A percentile compares a stretch with the other conserved stretches of the same genome.
Evolutionary conservation across 2,888 invertebrate genomes (phyloP).

Genomic region (Cheilosia impressa): DNA sequence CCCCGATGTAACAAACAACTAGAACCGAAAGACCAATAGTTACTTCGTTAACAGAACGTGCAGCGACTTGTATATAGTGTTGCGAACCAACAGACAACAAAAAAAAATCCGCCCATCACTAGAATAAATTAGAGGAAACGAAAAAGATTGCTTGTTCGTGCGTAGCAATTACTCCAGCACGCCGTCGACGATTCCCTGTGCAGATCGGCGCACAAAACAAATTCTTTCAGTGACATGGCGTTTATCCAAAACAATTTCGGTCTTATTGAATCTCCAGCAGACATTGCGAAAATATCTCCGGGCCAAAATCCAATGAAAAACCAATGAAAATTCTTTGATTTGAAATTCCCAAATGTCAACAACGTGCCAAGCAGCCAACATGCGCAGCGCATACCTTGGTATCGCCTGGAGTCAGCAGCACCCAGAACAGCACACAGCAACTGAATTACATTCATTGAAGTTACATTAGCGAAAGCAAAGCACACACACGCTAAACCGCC

Average conservation of each 20-base stretch:
- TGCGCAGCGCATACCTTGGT: conserved; percentile 24
- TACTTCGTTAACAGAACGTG: too few species aligned
- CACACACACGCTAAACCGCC: conserved; percentile 4
- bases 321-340: conserved; percentile 67
- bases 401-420: conserved; percentile 42
- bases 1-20: too few species aligned
- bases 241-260: conserved; percentile 42
- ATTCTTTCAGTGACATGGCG: conserved; percentile 22
- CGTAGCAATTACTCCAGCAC: conserved; percentile 5
- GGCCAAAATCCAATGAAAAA: conserved; percentile 30
- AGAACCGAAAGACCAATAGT: too few species aligned
- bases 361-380: conserved; percentile 39
- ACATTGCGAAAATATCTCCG: neutral
- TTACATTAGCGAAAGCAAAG: conserved; percentile 41
- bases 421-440: neutral
- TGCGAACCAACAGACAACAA: too few species aligned
- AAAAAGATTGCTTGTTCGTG: conserved; percentile 26
- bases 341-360: conserved; percentile 48
- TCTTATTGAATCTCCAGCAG: conserved; percentile 20
- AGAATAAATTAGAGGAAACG: neutral
- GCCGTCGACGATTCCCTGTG: too few species aligned
- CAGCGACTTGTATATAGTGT: neutral
- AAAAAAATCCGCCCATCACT: neutral
- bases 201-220: neutral
- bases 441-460: conserved; percentile 65